phyloP scores from a whole-genome alignment of 1,140 invertebrate species.

The Drosophila virilis region DNA sequence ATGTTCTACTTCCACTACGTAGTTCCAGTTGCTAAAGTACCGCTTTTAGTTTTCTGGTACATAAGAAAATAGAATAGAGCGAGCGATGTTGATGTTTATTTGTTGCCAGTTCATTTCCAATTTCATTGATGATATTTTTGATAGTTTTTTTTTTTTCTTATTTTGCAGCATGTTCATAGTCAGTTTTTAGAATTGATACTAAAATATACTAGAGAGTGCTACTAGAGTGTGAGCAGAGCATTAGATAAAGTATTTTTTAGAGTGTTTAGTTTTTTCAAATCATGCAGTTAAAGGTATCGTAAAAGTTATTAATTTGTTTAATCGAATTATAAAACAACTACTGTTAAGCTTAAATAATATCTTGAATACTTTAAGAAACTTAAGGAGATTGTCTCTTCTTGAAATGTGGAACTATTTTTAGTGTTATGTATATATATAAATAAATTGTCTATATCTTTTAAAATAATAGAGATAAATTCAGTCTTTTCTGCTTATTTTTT shows the following conservation, averaged over 20 bases:
- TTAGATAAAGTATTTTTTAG: slow-evolving; percentile 14
- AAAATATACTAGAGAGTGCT: slow-evolving; percentile 39
- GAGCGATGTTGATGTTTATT: slow-evolving; percentile 65
- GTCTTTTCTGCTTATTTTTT: too few species aligned
- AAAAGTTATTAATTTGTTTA: background rate
- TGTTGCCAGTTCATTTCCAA: slow-evolving; percentile 57
- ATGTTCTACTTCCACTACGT: slow-evolving; percentile 75
- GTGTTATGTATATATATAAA: too few species aligned
- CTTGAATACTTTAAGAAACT: background rate
- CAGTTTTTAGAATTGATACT: slow-evolving; percentile 69
- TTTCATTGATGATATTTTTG: slow-evolving; percentile 63
- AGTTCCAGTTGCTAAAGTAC: slow-evolving; percentile 69
- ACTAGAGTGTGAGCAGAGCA: slow-evolving; percentile 28
- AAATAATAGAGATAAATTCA: too few species aligned
- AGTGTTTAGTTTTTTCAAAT: slow-evolving; percentile 12
- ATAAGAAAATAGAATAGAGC: slow-evolving; percentile 66
- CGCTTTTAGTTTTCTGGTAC: slow-evolving; percentile 49
- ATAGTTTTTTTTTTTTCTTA: slow-evolving; percentile 21
- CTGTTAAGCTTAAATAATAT: background rate
- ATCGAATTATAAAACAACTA: background rate
- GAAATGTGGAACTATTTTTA: too few species aligned
- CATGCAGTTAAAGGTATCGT: slow-evolving; percentile 23
- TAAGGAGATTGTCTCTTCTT: background rate
- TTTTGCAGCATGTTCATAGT: slow-evolving; percentile 83
- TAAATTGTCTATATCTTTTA: too few species aligned